Evolutionary conservation across 2,888 invertebrate species (phyloP).

Genomic region (Xanthia togata): DNA sequence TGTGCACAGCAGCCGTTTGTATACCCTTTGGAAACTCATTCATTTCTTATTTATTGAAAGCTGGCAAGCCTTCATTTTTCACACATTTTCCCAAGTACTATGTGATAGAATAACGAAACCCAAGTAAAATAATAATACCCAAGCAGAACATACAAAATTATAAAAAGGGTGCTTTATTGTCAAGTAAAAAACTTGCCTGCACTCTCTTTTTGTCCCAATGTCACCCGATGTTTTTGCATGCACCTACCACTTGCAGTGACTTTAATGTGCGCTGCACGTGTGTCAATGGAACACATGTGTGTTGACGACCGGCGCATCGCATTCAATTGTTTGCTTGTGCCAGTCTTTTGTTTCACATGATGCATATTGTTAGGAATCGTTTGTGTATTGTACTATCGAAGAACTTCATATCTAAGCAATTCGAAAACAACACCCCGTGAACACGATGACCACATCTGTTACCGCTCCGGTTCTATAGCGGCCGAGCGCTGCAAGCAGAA

Average conservation of each 20-base stretch:
- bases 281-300: slow-evolving; percentile 68
- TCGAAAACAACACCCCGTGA: no score
- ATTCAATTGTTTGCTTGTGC: slow-evolving; percentile 61
- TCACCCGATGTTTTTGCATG: slow-evolving; percentile 46
- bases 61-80: not conserved
- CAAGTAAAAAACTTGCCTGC: not conserved
- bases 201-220: slow-evolving; percentile 11
- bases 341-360: slow-evolving; percentile 45
- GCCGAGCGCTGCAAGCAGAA: no score
- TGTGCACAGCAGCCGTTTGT: not conserved
- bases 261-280: slow-evolving; percentile 75
- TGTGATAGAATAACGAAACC: not conserved
- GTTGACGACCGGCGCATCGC: slow-evolving; percentile 43
- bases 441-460: no score
- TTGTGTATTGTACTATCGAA: slow-evolving; percentile 43
- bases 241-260: slow-evolving; percentile 47
- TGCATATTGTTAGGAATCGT: slow-evolving; percentile 37
- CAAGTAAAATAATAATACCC: not conserved
- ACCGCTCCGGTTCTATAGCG: no score
- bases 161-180: slow-evolving; percentile 7
- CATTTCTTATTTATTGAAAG: not conserved
- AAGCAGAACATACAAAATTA: not conserved
- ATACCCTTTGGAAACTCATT: not conserved
- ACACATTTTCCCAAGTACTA: no score
- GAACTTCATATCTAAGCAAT: no score